Evolutionary conservation across 2,797 vertebrate genomes (phyloP).

Genomic region (Calcarius lapponicus): DNA sequence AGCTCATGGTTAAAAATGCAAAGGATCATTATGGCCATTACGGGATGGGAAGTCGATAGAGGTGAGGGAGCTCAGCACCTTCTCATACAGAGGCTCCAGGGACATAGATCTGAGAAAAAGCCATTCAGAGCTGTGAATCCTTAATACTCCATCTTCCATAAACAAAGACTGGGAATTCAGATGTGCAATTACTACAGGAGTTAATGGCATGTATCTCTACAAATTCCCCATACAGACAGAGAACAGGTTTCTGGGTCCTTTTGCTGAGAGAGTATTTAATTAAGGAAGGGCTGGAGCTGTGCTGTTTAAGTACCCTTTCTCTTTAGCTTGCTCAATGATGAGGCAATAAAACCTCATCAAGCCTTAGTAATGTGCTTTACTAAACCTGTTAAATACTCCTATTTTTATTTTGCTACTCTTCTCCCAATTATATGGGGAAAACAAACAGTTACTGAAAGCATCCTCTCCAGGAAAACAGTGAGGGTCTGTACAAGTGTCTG

Average conservation of each 20-base stretch:
- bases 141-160: slow-evolving; percentile 2
- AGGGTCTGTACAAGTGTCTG: background rate
- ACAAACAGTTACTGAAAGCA: slow-evolving; percentile 19
- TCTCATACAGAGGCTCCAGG: background rate
- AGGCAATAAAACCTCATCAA: slow-evolving; percentile 35
- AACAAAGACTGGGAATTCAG: slow-evolving; percentile 31
- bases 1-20: background rate
- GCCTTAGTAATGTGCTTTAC: slow-evolving; percentile 42
- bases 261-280: slow-evolving; percentile 39
- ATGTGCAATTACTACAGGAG: slow-evolving; percentile 2
- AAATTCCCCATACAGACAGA: slow-evolving; percentile 30
- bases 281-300: background rate
- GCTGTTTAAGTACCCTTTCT: slow-evolving; percentile 6
- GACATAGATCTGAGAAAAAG: background rate
- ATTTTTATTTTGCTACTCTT: slow-evolving; percentile 61
- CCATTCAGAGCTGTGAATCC: background rate
- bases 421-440: slow-evolving; percentile 24
- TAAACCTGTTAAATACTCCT: slow-evolving; percentile 42
- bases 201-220: background rate
- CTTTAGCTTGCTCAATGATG: background rate
- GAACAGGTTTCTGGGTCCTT: background rate
- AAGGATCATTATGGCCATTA: background rate
- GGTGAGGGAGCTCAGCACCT: background rate
- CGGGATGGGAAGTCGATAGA: background rate
- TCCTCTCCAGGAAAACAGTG: slow-evolving; percentile 57